These are phyloP conservation scores for Leucoptera coffeella DNA, from an alignment of 2,888 invertebrate species.

Conservation along the genomic window DNA sequence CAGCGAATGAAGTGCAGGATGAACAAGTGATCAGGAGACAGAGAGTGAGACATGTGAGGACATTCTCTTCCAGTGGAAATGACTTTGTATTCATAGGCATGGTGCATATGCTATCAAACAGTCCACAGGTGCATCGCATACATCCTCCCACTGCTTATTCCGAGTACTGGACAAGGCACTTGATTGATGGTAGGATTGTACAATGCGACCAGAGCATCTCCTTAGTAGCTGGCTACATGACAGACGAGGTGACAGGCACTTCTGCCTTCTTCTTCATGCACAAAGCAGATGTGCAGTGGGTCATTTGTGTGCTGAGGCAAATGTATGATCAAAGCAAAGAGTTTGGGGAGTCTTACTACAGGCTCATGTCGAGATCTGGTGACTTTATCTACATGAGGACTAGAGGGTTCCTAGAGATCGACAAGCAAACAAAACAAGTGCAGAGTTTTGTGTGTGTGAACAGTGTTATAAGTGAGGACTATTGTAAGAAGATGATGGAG, in stretches of 20 bases:
- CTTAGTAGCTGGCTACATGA: conserved; percentile 81
- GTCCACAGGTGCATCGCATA: conserved; percentile 52
- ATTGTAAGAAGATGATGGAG: conserved; percentile 64
- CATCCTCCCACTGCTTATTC: conserved; percentile 63
- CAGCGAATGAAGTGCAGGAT: conserved; percentile 40
- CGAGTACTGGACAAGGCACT: conserved; percentile 85
- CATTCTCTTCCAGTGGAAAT: conserved; percentile 53
- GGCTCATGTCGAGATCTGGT: conserved; percentile 75
- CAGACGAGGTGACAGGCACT: conserved; percentile 80
- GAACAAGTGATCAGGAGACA: conserved; percentile 44
- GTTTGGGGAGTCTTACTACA: conserved; percentile 81
- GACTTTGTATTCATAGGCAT: conserved; percentile 67
- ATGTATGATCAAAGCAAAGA: conserved; percentile 84
- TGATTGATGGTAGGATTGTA: conserved; percentile 82
- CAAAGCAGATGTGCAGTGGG: conserved; percentile 83
- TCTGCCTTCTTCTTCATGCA: conserved; percentile 89
- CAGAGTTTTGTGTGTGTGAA: conserved; percentile 86
- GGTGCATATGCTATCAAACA: conserved; percentile 56
- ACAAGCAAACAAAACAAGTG: conserved; percentile 67
- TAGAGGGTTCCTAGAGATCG: conserved; percentile 77
- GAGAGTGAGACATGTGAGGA: conserved; percentile 44
- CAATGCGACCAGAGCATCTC: conserved; percentile 90
- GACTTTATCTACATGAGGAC: conserved; percentile 80
- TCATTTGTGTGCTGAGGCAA: conserved; percentile 78
- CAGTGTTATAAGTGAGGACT: conserved; percentile 68